phyloP scores from a whole-genome alignment of 2,797 vertebrate species.

The Thunnus albacares region DNA sequence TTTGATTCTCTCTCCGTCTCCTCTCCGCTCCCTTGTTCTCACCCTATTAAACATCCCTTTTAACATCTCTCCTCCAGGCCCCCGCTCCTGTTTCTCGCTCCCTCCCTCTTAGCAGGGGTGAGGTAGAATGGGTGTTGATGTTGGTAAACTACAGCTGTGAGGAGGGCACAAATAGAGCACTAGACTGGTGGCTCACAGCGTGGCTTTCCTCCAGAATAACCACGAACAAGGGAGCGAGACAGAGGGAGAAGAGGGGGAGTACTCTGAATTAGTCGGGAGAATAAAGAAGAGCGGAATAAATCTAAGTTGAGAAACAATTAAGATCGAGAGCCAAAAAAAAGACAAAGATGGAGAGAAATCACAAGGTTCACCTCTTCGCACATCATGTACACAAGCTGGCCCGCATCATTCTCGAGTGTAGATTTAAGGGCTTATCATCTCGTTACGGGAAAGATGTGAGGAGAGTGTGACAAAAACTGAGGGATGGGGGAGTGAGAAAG shows the following conservation, averaged over 20 bases:
- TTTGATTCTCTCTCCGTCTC: conserved; percentile 63
- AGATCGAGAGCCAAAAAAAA: not conserved
- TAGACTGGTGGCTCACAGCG: conserved; percentile 34
- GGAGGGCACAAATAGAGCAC: conserved; percentile 42
- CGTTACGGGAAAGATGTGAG: conserved; percentile 39
- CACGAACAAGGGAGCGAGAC: conserved; percentile 26
- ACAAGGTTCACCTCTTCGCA: conserved; percentile 20
- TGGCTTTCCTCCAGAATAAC: conserved; percentile 35
- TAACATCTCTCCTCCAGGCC: conserved; percentile 38
- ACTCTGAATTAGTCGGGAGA: conserved; percentile 11
- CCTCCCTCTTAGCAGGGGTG: conserved; percentile 47
- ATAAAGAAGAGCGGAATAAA: conserved; percentile 21
- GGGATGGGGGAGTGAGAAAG: conserved; percentile 27
- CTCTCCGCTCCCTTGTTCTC: conserved; percentile 56
- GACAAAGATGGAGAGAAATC: conserved; percentile 9
- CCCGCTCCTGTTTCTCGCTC: conserved; percentile 12
- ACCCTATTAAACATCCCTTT: conserved; percentile 59
- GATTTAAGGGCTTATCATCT: conserved; percentile 43
- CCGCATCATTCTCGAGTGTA: conserved; percentile 38
- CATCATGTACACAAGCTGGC: conserved; percentile 41
- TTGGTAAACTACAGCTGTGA: conserved; percentile 72
- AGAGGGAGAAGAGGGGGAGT: not conserved
- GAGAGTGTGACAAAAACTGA: conserved; percentile 36
- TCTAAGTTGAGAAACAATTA: conserved; percentile 23
- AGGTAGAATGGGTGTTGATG: conserved; percentile 58